These are phyloP conservation scores for Brenthis ino DNA, from an alignment of 2,888 invertebrate genomes.

Conservation along the genomic window DNA sequence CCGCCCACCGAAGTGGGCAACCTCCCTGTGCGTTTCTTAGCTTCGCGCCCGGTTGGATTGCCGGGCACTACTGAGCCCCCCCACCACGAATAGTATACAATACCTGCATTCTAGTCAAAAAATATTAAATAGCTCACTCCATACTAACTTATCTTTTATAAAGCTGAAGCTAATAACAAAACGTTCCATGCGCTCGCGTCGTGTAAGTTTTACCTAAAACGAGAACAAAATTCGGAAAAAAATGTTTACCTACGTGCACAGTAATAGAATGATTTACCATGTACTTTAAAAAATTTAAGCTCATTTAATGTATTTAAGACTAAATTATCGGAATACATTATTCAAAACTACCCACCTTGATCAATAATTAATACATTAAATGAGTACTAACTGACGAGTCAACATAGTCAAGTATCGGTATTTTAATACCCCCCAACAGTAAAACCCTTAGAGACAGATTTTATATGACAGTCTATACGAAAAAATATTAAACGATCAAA, in stretches of 20 bases:
- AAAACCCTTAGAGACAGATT: too few species aligned
- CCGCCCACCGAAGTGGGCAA: too few species aligned
- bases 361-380: not conserved
- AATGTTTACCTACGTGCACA: not conserved
- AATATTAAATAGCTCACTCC: constrained; percentile 25
- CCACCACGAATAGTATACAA: constrained; percentile 12
- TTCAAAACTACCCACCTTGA: not conserved
- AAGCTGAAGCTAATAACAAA: constrained; percentile 7
- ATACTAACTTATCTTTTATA: constrained; percentile 19
- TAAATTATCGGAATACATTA: not conserved
- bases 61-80: too few species aligned
- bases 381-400: not conserved
- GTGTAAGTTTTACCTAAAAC: constrained; percentile 18
- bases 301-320: too few species aligned
- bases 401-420: too few species aligned
- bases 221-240: constrained; percentile 2
- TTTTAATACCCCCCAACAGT: too few species aligned
- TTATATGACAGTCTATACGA: too few species aligned
- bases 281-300: not conserved
- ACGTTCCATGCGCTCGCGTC: constrained; percentile 14
- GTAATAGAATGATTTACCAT: not conserved
- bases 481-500: too few species aligned
- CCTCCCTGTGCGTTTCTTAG: too few species aligned
- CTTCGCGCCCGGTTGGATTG: too few species aligned
- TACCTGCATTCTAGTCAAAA: constrained; percentile 26